Evolutionary conservation across 1,140 invertebrate species (phyloP), one percentile per base, ranked within the genome.

Genomic region (Trigoniulus corallinus): DNA sequence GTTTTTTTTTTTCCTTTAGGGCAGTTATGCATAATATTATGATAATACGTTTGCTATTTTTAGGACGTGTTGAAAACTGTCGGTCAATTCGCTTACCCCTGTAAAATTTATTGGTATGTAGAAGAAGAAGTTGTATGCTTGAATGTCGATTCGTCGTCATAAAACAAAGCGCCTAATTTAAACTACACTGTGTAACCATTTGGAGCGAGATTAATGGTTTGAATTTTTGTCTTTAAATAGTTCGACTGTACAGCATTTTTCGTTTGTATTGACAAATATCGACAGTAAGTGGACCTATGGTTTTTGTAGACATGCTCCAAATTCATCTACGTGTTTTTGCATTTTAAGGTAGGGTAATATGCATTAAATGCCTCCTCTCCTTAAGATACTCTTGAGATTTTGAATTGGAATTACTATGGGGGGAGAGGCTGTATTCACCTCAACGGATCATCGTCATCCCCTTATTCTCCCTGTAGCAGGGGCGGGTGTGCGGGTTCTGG

Each of bases 201-300:
- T n/a, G n/a, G n/a, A n/a, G n/a, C n/a, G n/a, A n/a, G n/a, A n/a
- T n/a, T n/a, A n/a, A 22, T 21, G 7, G 29, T 34, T 34, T 34
- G 29, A 34, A 34, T 4, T 52, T 29, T 24, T n/a, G 3, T 40
- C 48, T 41, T 41, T 49, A 26, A 3, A 45, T 64, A 85, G 82
- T 63, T 66, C 70, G 47, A 70, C 74, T 48, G 81, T 87, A 18
- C 80, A 86, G 60, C 81, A 86, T 61, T 91, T 87, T 67, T 93
- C 88, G 13, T 95, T 95, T 74, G 89, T 94, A 26, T 68, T 95
- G 56, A 95, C 92, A 20, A 88, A 83, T 59, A 74, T 83, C 58
- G 88, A 94, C 64, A 91, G 88, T 24, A 91, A 92, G 74, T 95
- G 87, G 78, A 89, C 85, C 34, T 95, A 91, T 75, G 91, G 91